Base-by-base conservation (phyloP, 2,797 vertebrate species). In the Pitangus sulphuratus region DNA sequence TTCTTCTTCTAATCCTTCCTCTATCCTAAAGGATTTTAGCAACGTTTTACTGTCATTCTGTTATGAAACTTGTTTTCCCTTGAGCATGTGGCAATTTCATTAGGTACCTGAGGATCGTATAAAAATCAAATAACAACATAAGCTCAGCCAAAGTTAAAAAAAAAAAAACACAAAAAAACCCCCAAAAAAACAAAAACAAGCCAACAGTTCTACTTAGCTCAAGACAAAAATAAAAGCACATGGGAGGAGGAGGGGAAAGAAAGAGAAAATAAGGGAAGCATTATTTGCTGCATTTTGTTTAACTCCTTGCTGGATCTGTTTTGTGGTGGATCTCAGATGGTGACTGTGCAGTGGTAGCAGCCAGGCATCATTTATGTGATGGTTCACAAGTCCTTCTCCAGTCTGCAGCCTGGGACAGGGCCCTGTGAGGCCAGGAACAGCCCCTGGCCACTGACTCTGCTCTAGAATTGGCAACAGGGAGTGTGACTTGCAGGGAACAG, bases 221-320 rank as follows among this genome's bases (percentile, higher is more conserved):
- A 68, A 84, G 84, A 90, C 71, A 94, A 96, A 96, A 96, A 95
- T 90, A 96, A 95, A 96, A 92, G 72, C 85, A 92, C 87, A 94
- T 82, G 75, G 76, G 58, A 90, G 80, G 82, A 91, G 66, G 81
- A 79, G 37, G 53, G 82, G 44, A 83, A 78, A 33, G n/a, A 60
- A 57, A 45, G 25, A 60, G 8, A 51, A 69, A 95, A 83, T 9
- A 72, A 85, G 16, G 28, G 50, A 87, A 88, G 37, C 61, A 66
- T 78, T 72, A 87, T 83, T 85, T 89, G 72, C 31, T 79, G 65
- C 26, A 31, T 25, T 81, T 57, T 45, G n/a, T 71, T 95, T 96
- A 94, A 96, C 90, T 78, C 89, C 50, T 92, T 75, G 61, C 70
- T 93, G 71, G 15, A 31, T 61, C 2, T 20, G 0, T 11, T 30